A percentile compares a stretch with the other conserved stretches of the same genome.
Evolutionary conservation across 2,888 invertebrate species (phyloP).

Genomic region (Acrobasis consociella): DNA sequence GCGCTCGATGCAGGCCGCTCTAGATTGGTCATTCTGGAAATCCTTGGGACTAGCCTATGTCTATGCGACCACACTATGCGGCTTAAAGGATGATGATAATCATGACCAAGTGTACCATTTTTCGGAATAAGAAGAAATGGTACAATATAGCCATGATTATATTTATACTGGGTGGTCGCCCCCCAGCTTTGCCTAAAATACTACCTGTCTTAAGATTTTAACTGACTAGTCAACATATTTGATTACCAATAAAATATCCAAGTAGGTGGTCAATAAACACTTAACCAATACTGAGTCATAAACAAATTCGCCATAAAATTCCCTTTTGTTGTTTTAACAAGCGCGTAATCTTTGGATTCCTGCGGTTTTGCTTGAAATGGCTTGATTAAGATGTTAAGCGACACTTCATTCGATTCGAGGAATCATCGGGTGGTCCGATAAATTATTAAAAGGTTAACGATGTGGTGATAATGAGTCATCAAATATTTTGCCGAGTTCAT

Average conservation of each 20-base stretch:
- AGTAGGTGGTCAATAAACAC: constrained; percentile 10
- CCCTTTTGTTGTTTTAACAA: constrained; percentile 26
- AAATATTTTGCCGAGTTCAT: background rate
- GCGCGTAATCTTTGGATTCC: constrained; percentile 22
- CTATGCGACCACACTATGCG: no score
- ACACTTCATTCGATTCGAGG: constrained; percentile 34
- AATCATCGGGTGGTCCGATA: constrained; percentile 32
- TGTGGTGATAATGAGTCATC: constrained; percentile 16
- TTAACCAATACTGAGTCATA: constrained; percentile 27
- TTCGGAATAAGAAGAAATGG: no score
- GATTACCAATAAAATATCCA: constrained; percentile 11
- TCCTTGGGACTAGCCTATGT: no score
- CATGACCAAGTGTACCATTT: no score
- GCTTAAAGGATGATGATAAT: no score
- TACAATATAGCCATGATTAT: no score
- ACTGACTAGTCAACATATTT: constrained; percentile 5
- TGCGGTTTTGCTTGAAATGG: constrained; percentile 25
- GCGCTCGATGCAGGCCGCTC: no score
- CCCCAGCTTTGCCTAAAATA: background rate
- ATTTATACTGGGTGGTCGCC: background rate
- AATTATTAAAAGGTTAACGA: constrained; percentile 13
- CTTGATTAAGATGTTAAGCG: constrained; percentile 20
- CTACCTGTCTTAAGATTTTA: constrained; percentile 7
- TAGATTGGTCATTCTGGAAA: no score
- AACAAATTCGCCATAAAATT: constrained; percentile 31